Evolutionary conservation across 2,797 vertebrate species (phyloP).

Genomic region (Dromococcyx pavoninus): DNA sequence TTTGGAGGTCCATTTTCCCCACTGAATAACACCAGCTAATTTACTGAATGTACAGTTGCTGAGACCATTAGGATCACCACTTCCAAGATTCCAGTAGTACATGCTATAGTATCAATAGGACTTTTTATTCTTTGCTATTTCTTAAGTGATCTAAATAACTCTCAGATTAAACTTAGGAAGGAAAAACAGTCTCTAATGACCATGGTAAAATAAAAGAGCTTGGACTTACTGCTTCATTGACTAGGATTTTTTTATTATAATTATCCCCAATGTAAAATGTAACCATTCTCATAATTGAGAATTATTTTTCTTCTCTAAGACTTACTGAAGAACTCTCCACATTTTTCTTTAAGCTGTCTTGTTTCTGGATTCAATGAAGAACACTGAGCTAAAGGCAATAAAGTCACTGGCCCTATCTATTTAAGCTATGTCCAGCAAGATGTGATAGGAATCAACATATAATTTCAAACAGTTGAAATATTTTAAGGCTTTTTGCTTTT

Average conservation of each 20-base stretch:
- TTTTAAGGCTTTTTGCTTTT: slow-evolving; percentile 27
- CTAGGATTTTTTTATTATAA: background rate
- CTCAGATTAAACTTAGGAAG: background rate
- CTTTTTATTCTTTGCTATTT: background rate
- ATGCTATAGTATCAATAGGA: background rate
- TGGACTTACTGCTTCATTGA: background rate
- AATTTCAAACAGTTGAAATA: slow-evolving; percentile 9
- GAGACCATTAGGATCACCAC: background rate
- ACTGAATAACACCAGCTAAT: background rate
- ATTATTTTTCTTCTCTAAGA: background rate
- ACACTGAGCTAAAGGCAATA: background rate
- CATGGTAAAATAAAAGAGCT: background rate
- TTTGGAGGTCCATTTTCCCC: background rate
- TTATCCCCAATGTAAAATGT: background rate
- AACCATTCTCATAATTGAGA: background rate
- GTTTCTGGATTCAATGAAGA: background rate
- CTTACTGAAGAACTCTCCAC: background rate
- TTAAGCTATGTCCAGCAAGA: slow-evolving; percentile 13
- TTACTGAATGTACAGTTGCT: background rate
- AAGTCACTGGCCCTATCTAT: background rate
- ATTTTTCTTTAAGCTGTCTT: background rate
- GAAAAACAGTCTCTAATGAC: background rate
- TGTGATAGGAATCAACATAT: slow-evolving; percentile 7
- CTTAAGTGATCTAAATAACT: background rate
- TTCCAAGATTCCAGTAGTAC: background rate